Evolutionary conservation across 1,140 invertebrate species (phyloP), one percentile per base, ranked within the genome.

Genomic region (Notospermus geniculatus): DNA sequence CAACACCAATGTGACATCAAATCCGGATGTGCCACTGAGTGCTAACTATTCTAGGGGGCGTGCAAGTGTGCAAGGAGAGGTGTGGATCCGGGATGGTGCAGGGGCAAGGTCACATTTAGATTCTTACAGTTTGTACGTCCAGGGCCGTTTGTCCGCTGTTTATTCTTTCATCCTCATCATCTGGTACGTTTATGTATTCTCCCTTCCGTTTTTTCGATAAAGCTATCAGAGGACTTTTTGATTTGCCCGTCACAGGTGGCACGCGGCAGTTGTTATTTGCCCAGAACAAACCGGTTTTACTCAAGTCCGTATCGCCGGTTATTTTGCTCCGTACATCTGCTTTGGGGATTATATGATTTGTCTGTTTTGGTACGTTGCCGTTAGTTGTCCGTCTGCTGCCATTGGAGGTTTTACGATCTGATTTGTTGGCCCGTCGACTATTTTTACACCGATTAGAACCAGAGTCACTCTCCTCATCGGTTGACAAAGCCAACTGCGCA

Each of bases 241-340:
- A 27, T 50, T 19, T 50, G n/a, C 46, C 46, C 46, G n/a, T n/a
- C 4, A 5, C 46, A 5, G 5, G 5, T 27, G 25, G n/a, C 19
- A 19, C 4, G 4, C 19, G n/a, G 46, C 25, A 50, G 25, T 27
- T 50, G n/a, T 50, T 50, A 50, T 27, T 27, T 9, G 19, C 46
- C 19, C n/a, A 19, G 46, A 23, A 27, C n/a, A 50, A 50, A 5
- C 46, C 46, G n/a, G 46, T 50, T 50, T 23, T 50, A 50, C n/a
- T 50, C 46, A 50, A 50, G 46, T 50, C 46, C n/a, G n/a, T 50
- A 27, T 27, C 19, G n/a, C 46, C 46, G 46, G 32, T 36, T 36
- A 36, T 36, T 36, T 36, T 36, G 32, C 32, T 36, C 5, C 32
- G 32, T 36, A 36, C 32, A 15, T 36, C 32, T 36, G 32, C 32